Evolutionary conservation across 2,113 vertebrate genomes (phyloP).

Genomic region (Semnornis frantzii): DNA sequence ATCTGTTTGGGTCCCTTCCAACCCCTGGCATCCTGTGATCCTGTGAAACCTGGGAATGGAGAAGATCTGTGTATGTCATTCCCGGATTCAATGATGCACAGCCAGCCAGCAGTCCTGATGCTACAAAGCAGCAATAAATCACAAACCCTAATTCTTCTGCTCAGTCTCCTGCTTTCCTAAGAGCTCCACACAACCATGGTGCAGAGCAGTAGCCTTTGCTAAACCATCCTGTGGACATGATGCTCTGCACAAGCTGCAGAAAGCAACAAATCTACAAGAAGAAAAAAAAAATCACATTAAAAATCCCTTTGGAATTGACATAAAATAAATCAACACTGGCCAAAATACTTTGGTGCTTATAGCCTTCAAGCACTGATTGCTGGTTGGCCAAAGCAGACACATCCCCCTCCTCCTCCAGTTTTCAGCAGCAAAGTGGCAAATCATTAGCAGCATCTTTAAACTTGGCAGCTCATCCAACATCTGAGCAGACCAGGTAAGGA

Average conservation of each 20-base stretch:
- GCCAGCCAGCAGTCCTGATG: not conserved
- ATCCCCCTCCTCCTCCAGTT: not conserved
- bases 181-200: accelerated
- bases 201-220: accelerated
- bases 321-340: not conserved
- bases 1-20: no score
- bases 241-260: not conserved
- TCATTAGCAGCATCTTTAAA: not conserved
- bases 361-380: not conserved
- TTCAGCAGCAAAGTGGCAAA: not conserved
- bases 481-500: not conserved
- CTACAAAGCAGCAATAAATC: not conserved
- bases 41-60: not conserved
- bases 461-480: not conserved
- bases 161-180: accelerated
- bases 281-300: no score
- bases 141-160: not conserved
- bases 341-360: not conserved
- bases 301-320: not conserved
- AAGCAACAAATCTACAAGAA: not conserved
- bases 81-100: not conserved
- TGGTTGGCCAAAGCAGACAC: not conserved
- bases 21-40: no score
- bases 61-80: not conserved
- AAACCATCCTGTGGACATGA: not conserved